phyloP scores from a whole-genome alignment of 2,113 vertebrate species.

The Poicephalus meyeri region DNA sequence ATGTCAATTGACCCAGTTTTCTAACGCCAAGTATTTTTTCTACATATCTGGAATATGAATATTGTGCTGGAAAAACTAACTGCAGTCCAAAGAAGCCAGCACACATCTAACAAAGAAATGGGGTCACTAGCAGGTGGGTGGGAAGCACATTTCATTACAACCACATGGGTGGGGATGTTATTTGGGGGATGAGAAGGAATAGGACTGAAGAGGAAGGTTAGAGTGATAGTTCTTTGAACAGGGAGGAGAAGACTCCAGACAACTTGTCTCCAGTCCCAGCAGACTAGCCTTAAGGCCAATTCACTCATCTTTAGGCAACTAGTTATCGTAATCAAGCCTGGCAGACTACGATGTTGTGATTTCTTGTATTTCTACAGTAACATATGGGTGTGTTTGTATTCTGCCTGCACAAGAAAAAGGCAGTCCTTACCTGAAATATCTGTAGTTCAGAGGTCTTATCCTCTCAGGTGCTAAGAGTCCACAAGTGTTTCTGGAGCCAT shows the following conservation, averaged over 20 bases:
- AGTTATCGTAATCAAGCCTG: constrained; percentile 30
- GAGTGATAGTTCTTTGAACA: constrained; percentile 18
- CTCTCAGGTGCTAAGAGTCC: not conserved
- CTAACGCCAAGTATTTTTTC: not conserved
- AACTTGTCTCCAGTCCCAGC: constrained; percentile 56
- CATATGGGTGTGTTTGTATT: not conserved
- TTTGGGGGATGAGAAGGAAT: not conserved
- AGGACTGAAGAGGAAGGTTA: constrained; percentile 9
- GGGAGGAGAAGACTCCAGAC: constrained; percentile 58
- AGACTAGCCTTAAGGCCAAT: constrained; percentile 61
- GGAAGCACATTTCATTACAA: not conserved
- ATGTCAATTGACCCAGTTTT: not conserved
- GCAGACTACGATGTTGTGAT: not conserved
- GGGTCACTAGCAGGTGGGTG: not conserved
- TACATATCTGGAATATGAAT: not conserved
- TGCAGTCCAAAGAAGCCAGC: not conserved
- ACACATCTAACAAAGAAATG: not conserved
- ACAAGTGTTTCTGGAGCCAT: not conserved
- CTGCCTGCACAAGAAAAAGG: not conserved
- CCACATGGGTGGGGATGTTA: constrained; percentile 2
- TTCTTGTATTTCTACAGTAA: not conserved
- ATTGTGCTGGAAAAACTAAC: not conserved
- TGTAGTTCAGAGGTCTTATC: not conserved
- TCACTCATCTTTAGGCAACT: constrained; percentile 35
- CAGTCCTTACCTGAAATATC: not conserved